Evolutionary conservation across 2,888 invertebrate genomes (phyloP).

Genomic region (Graphium colonna): DNA sequence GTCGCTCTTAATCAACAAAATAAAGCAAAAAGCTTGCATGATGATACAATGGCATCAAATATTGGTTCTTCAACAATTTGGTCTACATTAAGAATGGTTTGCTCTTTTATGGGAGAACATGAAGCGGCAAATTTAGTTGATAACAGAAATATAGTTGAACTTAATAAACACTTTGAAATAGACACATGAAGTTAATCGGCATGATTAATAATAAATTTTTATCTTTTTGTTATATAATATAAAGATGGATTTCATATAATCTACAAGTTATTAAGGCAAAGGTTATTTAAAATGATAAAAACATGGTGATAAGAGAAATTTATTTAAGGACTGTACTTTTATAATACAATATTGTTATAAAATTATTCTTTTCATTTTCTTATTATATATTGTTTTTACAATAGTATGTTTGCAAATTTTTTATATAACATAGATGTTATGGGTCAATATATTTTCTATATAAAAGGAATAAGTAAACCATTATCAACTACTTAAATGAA

Average conservation of each 20-base stretch:
- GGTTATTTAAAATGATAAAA: neutral
- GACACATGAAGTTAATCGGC: conserved; percentile 32
- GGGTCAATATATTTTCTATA: too few relatives aligned
- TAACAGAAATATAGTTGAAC: conserved; percentile 79
- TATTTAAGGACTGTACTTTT: neutral
- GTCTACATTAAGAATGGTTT: conserved; percentile 94
- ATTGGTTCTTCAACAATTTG: conserved; percentile 95
- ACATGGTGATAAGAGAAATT: neutral
- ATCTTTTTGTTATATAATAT: neutral
- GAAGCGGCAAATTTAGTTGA: conserved; percentile 82
- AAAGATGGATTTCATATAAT: neutral
- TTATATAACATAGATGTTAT: too few relatives aligned
- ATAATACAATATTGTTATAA: neutral
- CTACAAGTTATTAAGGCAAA: neutral
- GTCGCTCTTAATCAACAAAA: conserved; percentile 96
- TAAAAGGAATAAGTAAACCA: too few relatives aligned
- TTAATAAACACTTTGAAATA: conserved; percentile 78
- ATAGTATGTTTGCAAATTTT: neutral
- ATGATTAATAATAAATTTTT: neutral
- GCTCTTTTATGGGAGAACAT: conserved; percentile 87
- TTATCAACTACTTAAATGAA: conserved; percentile 71
- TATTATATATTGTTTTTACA: neutral
- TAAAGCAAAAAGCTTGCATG: conserved; percentile 64
- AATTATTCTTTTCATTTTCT: neutral
- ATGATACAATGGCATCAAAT: conserved; percentile 53